Percentiles rank a stretch among this genome's conserved stretches.
phyloP scores from a whole-genome alignment of 2,797 vertebrate species.

The Danionella dracula region DNA sequence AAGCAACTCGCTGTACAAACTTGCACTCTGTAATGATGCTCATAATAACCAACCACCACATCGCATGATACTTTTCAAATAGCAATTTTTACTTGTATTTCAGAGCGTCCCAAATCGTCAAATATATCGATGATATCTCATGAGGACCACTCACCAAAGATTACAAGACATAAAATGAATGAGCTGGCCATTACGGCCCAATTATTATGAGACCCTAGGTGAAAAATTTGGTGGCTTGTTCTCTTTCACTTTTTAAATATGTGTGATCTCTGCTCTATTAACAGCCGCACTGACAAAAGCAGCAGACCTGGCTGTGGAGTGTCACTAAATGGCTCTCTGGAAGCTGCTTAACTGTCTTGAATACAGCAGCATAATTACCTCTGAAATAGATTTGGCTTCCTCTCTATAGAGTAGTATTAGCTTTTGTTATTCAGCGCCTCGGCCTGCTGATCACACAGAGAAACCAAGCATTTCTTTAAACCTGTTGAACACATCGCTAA shows the following conservation, averaged over 20 bases:
- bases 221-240: not conserved
- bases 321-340: slow-evolving; percentile 29
- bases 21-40: not conserved
- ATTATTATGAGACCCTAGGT: slow-evolving; percentile 1
- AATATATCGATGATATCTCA: not conserved
- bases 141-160: not conserved
- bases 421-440: slow-evolving; percentile 21
- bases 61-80: not conserved
- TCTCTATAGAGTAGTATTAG: slow-evolving; percentile 2
- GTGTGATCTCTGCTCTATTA: slow-evolving; percentile 29
- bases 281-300: slow-evolving; percentile 13
- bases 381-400: slow-evolving; percentile 21
- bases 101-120: not conserved
- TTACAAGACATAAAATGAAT: not conserved
- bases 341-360: slow-evolving; percentile 21
- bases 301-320: slow-evolving; percentile 25
- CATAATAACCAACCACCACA: not conserved
- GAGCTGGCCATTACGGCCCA: not conserved
- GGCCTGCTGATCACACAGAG: not conserved
- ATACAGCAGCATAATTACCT: slow-evolving; percentile 31
- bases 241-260: slow-evolving; percentile 5
- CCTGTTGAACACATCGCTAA: not conserved
- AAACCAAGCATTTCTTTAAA: slow-evolving; percentile 12
- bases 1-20: slow-evolving; percentile 11
- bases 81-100: not conserved